Base-by-base conservation (phyloP, 2,888 invertebrate genomes). In the Quadriops clusia region DNA sequence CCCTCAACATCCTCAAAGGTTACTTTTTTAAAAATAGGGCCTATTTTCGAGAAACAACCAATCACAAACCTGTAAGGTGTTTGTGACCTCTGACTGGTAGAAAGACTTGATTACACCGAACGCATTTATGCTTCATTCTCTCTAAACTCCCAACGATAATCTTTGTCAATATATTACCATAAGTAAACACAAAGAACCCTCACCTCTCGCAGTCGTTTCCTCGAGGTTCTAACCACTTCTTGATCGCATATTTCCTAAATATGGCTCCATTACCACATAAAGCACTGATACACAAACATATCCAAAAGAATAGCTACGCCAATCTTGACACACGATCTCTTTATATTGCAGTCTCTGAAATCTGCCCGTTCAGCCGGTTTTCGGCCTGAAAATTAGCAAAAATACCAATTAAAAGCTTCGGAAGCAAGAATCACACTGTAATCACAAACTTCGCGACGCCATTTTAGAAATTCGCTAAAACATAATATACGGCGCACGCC, bases 401-500 rank as follows among this genome's bases (percentile, higher is more conserved):
- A n/a, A n/a, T n/a, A n/a, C n/a, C n/a, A n/a, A n/a, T n/a, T n/a
- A n/a, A n/a, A n/a, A n/a, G n/a, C n/a, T n/a, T n/a, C n/a, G n/a
- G n/a, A n/a, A n/a, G n/a, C n/a, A n/a, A n/a, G n/a, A n/a, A n/a
- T n/a, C n/a, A n/a, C n/a, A n/a, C n/a, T n/a, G n/a, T n/a, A n/a
- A n/a, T n/a, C n/a, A n/a, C 71, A 72, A 72, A 73, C 71, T 69
- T 68, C 63, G 63, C 61, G 67, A 67, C 70, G 73, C 74, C 74
- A 74, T 74, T 67, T 70, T 71, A 70, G 65, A 64, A 60, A 61
- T 63, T 63, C 63, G 28, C 63, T 65, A 69, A 72, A 72, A 71
- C 72, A 72, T 70, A 66, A 56, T 58, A 45, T 49, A 50, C 50
- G 60, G 65, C 71, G n/a, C n/a, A n/a, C n/a, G 74, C 71, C 74